Percentiles rank a stretch among this genome's conserved stretches.
phyloP scores from a whole-genome alignment of 2,888 invertebrate species.

The Helobdella robusta region DNA sequence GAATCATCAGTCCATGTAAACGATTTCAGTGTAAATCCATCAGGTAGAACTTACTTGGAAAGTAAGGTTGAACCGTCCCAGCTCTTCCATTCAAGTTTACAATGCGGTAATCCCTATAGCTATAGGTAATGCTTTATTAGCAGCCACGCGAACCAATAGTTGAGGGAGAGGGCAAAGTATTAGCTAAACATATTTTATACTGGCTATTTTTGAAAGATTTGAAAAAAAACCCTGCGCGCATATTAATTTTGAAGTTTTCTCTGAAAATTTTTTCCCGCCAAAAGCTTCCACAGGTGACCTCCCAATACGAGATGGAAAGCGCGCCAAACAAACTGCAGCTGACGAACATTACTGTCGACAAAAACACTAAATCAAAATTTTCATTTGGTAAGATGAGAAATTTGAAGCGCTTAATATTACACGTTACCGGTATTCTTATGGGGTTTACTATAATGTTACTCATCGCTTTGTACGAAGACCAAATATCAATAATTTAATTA shows the following conservation, averaged over 20 bases:
- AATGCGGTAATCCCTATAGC: too few species aligned
- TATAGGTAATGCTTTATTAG: too few species aligned
- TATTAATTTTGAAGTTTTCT: too few species aligned
- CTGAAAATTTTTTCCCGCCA: not conserved
- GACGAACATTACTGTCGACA: slow-evolving; percentile 56
- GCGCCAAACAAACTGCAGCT: slow-evolving; percentile 32
- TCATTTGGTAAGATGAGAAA: not conserved
- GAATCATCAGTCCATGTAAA: too few species aligned
- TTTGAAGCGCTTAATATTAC: slow-evolving; percentile 57
- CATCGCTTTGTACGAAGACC: slow-evolving; percentile 78
- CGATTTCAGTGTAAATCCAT: too few species aligned
- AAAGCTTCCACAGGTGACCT: not conserved
- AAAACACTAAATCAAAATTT: not conserved
- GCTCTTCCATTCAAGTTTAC: too few species aligned
- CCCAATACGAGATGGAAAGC: not conserved
- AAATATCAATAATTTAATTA: slow-evolving; percentile 58
- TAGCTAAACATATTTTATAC: not conserved
- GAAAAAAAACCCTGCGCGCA: too few species aligned
- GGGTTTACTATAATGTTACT: slow-evolving; percentile 78
- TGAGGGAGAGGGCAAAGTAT: too few species aligned
- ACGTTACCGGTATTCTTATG: slow-evolving; percentile 66
- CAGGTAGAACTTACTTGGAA: too few species aligned
- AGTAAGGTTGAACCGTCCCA: too few species aligned
- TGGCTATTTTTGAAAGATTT: not conserved
- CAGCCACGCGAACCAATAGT: too few species aligned